Evolutionary conservation across 2,888 invertebrate species (phyloP), one percentile per base, ranked within the genome.

Genomic region (Trichopoda pennipes): DNA sequence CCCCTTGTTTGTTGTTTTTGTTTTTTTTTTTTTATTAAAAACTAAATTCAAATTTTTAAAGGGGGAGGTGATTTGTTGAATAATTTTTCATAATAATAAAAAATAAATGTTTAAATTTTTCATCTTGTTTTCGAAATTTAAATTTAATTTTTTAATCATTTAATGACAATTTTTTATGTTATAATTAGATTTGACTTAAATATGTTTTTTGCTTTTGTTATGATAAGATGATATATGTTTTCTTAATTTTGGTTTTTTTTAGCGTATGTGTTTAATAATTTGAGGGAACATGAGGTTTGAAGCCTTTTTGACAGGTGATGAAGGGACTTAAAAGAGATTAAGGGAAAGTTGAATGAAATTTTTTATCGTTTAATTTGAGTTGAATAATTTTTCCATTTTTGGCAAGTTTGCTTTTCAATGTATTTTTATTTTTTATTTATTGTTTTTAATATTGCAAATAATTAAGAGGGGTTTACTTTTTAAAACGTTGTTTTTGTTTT

Each of bases 321-420:
- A 21, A 17, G 17, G 17, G 32, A n/a, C 12, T 28, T 6, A 35
- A 55, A 55, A 21, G 14, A 55, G 32, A 3, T 51, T 4, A 12
- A 32, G 3, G n/a, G 28, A 42, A 51, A 28, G 28, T 23, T 38
- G 28, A 53, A 44, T 60, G 38, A 21, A 60, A 10, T 28, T 49
- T 19, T 23, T 61, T 74, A 66, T 70, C 53, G 28, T 19, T 55
- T 70, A 77, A 77, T 81, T n/a, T 81, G 81, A 81, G 81, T 81
- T 81, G 81, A 77, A 51, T 63, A 72, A 42, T 80, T 68, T 58
- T 58, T 77, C 42, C 74, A 63, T 28, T 66, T 81, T 83, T 80
- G 68, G 69, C 77, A 79, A 81, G 80, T 70, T 75, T 78, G 80
- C 64, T 70, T 80, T 75, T 28, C 28, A 28, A 28, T 28, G 28